phyloP scores from a whole-genome alignment of 2,113 vertebrate species.

The Heterotilapia buettikoferi region DNA sequence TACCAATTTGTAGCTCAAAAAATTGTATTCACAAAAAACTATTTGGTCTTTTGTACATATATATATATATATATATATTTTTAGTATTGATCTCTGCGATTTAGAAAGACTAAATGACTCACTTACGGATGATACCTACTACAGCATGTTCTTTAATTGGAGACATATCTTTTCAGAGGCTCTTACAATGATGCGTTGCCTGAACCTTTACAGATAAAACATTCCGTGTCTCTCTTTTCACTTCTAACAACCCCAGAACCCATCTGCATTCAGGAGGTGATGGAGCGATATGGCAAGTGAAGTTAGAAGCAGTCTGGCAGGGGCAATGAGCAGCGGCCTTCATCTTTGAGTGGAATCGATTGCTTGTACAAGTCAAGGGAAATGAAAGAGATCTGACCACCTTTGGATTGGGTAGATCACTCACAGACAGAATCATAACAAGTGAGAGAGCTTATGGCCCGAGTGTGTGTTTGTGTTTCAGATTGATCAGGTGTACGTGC shows the following conservation, averaged over 20 bases:
- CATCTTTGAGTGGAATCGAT: constrained; percentile 57
- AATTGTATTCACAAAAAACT: background rate
- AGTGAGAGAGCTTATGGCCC: background rate
- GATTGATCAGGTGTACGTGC: background rate
- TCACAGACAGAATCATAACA: constrained; percentile 30
- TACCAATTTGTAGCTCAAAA: background rate
- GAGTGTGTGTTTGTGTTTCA: background rate
- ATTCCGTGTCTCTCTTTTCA: background rate
- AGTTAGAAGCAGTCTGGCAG: background rate
- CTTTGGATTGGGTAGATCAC: constrained; percentile 14
- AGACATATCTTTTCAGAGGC: background rate
- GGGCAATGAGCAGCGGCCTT: constrained; percentile 26
- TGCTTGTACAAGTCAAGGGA: constrained; percentile 48
- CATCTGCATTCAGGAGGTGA: constrained; percentile 36
- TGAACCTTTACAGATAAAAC: background rate
- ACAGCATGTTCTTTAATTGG: background rate
- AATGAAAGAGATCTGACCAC: constrained; percentile 54
- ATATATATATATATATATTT: background rate
- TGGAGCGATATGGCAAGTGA: background rate
- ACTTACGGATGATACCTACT: background rate
- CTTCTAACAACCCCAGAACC: background rate
- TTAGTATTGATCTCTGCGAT: background rate
- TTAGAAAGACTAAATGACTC: background rate
- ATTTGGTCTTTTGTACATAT: background rate
- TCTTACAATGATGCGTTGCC: background rate